Evolutionary conservation across 2,888 invertebrate species (phyloP).

Genomic region (Trachelus stipa): DNA sequence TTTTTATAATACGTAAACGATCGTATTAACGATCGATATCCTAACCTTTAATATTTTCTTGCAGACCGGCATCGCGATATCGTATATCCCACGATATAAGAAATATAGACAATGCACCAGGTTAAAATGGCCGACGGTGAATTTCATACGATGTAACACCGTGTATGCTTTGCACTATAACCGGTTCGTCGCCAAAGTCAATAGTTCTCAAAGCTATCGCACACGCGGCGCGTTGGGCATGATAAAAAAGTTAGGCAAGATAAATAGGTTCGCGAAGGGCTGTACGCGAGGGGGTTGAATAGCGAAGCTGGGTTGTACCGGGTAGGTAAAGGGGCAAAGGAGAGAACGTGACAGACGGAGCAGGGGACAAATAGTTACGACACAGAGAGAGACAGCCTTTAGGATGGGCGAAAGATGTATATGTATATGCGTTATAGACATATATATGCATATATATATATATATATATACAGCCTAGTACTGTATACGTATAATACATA

Average conservation of each 20-base stretch:
- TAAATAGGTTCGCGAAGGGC: not conserved
- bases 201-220: not conserved
- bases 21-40: not conserved
- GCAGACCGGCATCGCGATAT: too few species aligned
- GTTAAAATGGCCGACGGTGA: slow-evolving; percentile 39
- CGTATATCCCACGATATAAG: slow-evolving; percentile 40
- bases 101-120: slow-evolving; percentile 42
- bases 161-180: not conserved
- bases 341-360: not conserved
- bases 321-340: not conserved
- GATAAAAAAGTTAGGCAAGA: slow-evolving; percentile 2
- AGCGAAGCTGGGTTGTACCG: not conserved
- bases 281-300: not conserved
- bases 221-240: not conserved
- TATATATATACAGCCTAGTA: slow-evolving; percentile 3
- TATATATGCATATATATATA: not conserved
- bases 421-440: not conserved
- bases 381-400: not conserved
- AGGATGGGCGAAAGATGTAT: not conserved
- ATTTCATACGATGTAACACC: not conserved
- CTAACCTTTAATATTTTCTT: not conserved
- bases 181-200: not conserved
- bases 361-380: not conserved
- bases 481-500: slow-evolving; percentile 13
- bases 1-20: not conserved